Base-by-base conservation (phyloP, 2,113 vertebrate species). In the Neolamprologus toae region DNA sequence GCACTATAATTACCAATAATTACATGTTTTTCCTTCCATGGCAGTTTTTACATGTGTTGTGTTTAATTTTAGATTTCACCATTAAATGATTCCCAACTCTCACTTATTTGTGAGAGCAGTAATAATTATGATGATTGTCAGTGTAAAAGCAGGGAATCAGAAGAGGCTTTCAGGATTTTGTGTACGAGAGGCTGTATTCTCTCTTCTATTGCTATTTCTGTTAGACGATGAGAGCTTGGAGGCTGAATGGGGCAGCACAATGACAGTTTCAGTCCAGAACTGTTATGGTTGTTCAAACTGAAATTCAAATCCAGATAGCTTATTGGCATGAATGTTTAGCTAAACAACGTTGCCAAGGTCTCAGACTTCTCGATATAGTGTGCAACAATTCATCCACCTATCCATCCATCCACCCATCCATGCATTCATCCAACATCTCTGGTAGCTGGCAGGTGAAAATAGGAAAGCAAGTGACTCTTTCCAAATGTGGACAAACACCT, bases 11-110 rank as follows among this genome's bases (percentile, higher is more conserved):
- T 94, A 92, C 53, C 83, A 86, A 71, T 95, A 95, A 96, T 96
- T 95, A 89, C 87, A 94, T 92, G 93, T 94, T 96, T 95, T 89
- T 21, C 86, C 47, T 85, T 89, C 89, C 88, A 90, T 85, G 87
- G 61, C 85, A 83, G 51, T 96, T 94, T 96, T 96, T 95, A 93
- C 88, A 92, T 89, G 83, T 94, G 95, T 94, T 94, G 89, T 92
- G 87, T 90, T 96, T 94, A 92, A 95, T 95, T 96, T 95, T 90
- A 90, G 88, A 93, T 92, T 90, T 91, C 85, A 82, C 84, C 89
- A 86, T 95, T 89, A 93, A 95, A 92, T 57, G 73, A 92, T 91
- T 94, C 71, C 87, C 54, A 86, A 86, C 87, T 91, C 78, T 84
- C 82, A 82, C 84, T 94, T 93, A 92, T 93, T 85, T 91, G 51